Evolutionary conservation across 2,797 vertebrate species (phyloP).

Genomic region (Syndactyla subalaris): DNA sequence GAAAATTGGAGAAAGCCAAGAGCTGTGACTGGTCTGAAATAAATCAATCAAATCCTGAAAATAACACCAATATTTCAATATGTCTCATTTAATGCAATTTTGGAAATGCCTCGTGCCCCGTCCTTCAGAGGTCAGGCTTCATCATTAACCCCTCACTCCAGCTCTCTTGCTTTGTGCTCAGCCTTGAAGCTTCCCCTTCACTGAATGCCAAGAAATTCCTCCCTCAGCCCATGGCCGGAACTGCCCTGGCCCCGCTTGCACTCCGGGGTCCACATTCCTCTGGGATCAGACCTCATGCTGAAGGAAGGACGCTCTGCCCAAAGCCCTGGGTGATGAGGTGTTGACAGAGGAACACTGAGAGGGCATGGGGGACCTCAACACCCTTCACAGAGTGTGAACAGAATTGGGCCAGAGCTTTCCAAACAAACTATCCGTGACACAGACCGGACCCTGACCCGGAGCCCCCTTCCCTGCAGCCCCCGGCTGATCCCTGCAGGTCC

Average conservation of each 20-base stretch:
- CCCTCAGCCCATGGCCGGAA: not conserved
- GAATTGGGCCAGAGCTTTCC: not conserved
- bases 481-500: fast-evolving
- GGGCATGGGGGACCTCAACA: not conserved
- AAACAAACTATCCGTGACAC: not conserved
- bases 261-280: not conserved
- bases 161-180: not conserved
- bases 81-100: not conserved
- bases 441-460: not conserved
- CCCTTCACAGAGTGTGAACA: not conserved
- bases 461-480: not conserved
- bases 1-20: not conserved
- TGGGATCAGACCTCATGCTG: not conserved
- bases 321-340: not conserved
- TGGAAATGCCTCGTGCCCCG: not conserved
- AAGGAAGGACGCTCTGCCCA: fast-evolving
- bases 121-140: not conserved
- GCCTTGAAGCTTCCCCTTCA: not conserved
- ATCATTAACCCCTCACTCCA: not conserved
- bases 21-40: not conserved
- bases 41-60: not conserved
- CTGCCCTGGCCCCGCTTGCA: not conserved
- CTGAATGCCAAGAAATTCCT: not conserved
- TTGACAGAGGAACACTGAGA: not conserved
- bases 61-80: not conserved